phyloP scores from a whole-genome alignment of 1,140 invertebrate genomes.

The Diorhabda elongata region DNA sequence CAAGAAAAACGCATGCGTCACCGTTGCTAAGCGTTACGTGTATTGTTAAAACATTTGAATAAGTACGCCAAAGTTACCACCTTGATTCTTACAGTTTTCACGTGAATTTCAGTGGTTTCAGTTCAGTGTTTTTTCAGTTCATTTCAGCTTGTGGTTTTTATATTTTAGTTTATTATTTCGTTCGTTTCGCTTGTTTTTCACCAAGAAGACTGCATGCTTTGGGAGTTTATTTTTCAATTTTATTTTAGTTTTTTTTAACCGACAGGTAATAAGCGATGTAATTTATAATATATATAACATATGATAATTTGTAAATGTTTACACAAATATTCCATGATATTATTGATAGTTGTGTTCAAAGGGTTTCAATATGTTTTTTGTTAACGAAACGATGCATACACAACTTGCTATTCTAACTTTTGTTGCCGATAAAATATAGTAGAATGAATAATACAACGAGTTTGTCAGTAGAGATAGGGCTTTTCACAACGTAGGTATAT shows the following conservation, averaged over 20 bases:
- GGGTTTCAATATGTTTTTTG: too few species aligned
- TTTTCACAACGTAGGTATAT: too few species aligned
- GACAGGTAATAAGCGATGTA: conserved; percentile 1
- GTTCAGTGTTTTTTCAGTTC: conserved; percentile 32
- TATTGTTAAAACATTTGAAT: conserved; percentile 45
- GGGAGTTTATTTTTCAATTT: conserved; percentile 3
- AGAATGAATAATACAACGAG: too few species aligned
- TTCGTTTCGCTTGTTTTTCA: conserved; percentile 8
- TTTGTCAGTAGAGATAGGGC: too few species aligned
- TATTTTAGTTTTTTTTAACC: conserved; percentile 6
- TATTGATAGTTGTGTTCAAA: too few species aligned
- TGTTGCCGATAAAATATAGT: too few species aligned
- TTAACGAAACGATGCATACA: too few species aligned
- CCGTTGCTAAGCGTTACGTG: conserved; percentile 42
- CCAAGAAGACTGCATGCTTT: not conserved
- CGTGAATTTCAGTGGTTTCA: conserved; percentile 44
- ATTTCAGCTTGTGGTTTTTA: conserved; percentile 7
- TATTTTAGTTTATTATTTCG: conserved; percentile 13
- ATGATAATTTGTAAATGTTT: too few species aligned
- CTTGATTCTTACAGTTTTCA: conserved; percentile 44
- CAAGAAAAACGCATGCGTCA: conserved; percentile 36
- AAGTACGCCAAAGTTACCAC: conserved; percentile 42
- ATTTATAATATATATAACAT: not conserved
- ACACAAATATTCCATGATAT: too few species aligned
- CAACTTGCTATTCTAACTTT: too few species aligned